A percentile compares a stretch with the other conserved stretches of the same genome.
These are phyloP conservation scores for Caenorhabditis auriculariae DNA, from an alignment of 2,888 invertebrate species.

Conservation along the genomic window DNA sequence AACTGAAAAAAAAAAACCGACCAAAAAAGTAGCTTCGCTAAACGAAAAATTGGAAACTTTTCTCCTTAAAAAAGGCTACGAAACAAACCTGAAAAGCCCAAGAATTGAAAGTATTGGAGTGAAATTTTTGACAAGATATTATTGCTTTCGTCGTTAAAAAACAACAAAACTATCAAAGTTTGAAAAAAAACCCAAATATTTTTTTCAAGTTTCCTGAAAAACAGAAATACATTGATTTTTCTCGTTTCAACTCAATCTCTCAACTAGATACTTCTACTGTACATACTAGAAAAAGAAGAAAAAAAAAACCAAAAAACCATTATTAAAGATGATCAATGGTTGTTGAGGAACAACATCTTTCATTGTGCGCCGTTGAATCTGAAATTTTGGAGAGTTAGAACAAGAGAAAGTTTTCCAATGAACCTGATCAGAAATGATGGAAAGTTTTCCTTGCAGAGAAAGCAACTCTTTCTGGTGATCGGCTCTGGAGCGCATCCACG, in stretches of 20 bases:
- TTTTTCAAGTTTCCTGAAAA: no score
- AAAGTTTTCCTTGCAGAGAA: conserved; percentile 26
- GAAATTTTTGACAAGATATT: not conserved
- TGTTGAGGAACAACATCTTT: conserved; percentile 24
- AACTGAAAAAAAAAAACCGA: no score
- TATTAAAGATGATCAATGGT: conserved; percentile 26
- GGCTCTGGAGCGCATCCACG: conserved; percentile 12
- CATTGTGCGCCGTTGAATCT: conserved; percentile 24
- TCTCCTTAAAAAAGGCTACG: not conserved
- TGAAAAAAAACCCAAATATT: not conserved
- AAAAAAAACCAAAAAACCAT: no score
- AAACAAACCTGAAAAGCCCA: not conserved
- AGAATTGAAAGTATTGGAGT: not conserved
- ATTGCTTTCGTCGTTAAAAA: no score
- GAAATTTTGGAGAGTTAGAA: no score
- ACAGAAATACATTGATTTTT: no score
- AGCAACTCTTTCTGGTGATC: conserved; percentile 18
- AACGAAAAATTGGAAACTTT: no score
- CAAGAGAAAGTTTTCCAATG: no score
- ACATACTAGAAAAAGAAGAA: no score
- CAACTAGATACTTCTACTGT: no score
- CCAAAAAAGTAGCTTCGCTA: no score
- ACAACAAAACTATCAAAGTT: not conserved
- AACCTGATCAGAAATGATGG: conserved; percentile 24
- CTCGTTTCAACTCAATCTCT: no score